A percentile compares a stretch with the other conserved stretches of the same genome.
Conservation (phyloP, 2,113 vertebrate genomes). For the Chionomys nivalis region DNA sequence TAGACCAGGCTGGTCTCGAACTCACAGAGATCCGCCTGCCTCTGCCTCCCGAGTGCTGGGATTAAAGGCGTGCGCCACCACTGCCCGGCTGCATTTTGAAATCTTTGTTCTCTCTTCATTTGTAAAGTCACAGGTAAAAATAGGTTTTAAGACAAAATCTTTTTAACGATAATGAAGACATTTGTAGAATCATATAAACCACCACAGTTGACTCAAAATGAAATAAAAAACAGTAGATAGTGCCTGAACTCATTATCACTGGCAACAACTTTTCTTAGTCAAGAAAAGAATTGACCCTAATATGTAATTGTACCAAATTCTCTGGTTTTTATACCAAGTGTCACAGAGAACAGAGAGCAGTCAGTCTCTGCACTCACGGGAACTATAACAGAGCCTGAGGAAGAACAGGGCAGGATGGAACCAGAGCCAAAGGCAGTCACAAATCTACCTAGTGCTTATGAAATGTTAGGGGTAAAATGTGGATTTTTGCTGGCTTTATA, state of each 20-base stretch:
- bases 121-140: conserved; percentile 3
- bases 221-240: conserved; percentile 30
- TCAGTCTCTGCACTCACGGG: not conserved
- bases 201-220: not conserved
- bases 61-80: no score
- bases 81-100: not conserved
- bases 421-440: not conserved
- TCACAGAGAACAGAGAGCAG: not conserved
- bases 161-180: not conserved
- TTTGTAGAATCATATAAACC: not conserved
- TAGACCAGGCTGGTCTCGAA: no score
- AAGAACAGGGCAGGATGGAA: not conserved
- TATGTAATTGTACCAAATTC: conserved; percentile 35
- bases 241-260: not conserved
- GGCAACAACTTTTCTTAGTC: not conserved
- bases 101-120: not conserved
- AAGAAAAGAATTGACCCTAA: conserved; percentile 13
- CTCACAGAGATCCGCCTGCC: no score
- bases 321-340: not conserved
- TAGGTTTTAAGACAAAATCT: not conserved
- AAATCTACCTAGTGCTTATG: not conserved
- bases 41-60: no score
- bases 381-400: not conserved
- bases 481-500: not conserved
- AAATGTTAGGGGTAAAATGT: not conserved